Evolutionary conservation across 2,888 invertebrate genomes (phyloP), one percentile per base, ranked within the genome.

Genomic region (Cheilosia grossa): DNA sequence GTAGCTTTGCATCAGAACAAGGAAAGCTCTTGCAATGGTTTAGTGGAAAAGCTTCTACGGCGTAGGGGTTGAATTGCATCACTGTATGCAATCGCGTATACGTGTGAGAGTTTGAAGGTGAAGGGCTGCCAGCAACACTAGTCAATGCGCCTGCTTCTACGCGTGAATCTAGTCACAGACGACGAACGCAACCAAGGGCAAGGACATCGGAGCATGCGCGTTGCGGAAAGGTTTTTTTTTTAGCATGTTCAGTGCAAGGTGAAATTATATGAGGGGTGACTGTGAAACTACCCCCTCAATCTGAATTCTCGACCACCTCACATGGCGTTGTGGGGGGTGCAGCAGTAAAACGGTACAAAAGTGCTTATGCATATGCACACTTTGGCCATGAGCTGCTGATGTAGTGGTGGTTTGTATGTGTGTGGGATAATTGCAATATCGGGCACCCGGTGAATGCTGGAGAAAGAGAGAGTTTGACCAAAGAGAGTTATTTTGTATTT

Each of bases 161-260:
- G 56, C 67, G 53, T 53, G 49, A 54, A 78, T 59, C 53, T 66
- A 77, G 85, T 67, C 64, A 75, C 40, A 85, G 80, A 85, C 80
- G 80, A 63, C 69, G 67, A 85, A 81, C 85, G 72, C 85, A 88
- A 90, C 91, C 91, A 91, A 91, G 91, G 91, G 91, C 91, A 91
- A 91, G 91, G 91, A 91, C 91, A 89, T 88, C 82, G 86, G 88
- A 88, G 90, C 91, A 90, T 91, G 91, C 91, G 91, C 90, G 88
- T 13, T 21, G 44, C 15, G 24, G 13, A 19, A 17, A 47, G 13
- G 17, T 37, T 4, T 24, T 51, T 49, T 58, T 49, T 19, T 21
- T 19, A 13, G 4, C 9, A 1, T 15, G 24, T 9, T 40, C 51
- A 10, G 59, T 70, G 70, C 83, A 83, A 85, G 85, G 85, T 83